These are phyloP conservation scores for Colletes latitarsis DNA, from an alignment of 1,140 invertebrate genomes.

Conservation along the genomic window DNA sequence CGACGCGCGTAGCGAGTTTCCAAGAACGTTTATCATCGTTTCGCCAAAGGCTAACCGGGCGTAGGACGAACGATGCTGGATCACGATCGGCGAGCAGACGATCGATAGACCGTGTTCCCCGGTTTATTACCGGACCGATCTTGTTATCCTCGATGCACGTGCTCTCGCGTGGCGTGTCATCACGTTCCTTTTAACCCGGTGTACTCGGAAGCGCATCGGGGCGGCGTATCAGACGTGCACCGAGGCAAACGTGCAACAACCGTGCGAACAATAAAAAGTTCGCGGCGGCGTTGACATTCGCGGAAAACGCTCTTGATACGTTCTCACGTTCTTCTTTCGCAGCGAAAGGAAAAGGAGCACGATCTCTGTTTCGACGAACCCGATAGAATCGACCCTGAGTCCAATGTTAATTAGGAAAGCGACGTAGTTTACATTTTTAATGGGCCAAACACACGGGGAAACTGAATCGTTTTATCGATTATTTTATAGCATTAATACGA, in stretches of 20 bases:
- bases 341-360: constrained; percentile 36
- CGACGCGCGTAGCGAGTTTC: background rate
- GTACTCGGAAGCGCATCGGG: constrained; percentile 23
- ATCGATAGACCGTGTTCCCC: constrained; percentile 16
- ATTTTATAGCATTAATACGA: no score
- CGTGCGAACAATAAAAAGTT: background rate
- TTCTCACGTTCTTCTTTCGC: constrained; percentile 46
- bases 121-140: constrained; percentile 38
- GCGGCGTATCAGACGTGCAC: constrained; percentile 24
- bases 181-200: constrained; percentile 29
- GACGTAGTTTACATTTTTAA: no score
- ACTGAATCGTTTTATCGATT: no score
- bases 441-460: no score
- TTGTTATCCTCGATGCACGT: constrained; percentile 41
- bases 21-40: background rate
- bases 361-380: no score
- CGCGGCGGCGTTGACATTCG: background rate
- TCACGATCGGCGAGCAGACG: background rate
- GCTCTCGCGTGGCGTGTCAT: constrained; percentile 26
- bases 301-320: background rate
- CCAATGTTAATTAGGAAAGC: no score
- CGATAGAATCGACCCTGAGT: no score
- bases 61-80: background rate
- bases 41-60: no score
- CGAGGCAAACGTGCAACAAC: constrained; percentile 31